Conservation (phyloP, 1,140 invertebrate species). For the Pseudachorutes palmiensis region DNA sequence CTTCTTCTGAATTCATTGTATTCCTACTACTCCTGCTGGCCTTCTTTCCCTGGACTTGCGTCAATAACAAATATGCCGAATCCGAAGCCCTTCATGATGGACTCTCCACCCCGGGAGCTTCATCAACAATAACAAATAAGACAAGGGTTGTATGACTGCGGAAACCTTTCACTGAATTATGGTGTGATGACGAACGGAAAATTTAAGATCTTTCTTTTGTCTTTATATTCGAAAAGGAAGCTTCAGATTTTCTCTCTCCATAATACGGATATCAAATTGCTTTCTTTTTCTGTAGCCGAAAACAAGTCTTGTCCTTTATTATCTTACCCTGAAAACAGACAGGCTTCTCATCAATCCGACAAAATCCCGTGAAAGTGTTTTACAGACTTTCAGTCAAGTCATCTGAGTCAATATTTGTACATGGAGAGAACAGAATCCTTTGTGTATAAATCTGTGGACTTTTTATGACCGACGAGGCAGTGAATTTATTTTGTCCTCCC, state of each 20-base stretch:
- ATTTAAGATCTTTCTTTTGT: too few species aligned
- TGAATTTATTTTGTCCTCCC: not conserved
- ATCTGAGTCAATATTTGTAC: slow-evolving; percentile 4
- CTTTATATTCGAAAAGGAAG: too few species aligned
- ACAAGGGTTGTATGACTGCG: too few species aligned
- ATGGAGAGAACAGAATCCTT: slow-evolving; percentile 10
- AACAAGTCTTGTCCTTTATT: not conserved
- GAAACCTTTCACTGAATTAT: too few species aligned
- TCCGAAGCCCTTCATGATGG: slow-evolving; percentile 7
- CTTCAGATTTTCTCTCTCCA: too few species aligned
- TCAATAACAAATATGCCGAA: slow-evolving; percentile 19
- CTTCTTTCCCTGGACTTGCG: slow-evolving; percentile 22
- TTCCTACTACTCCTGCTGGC: slow-evolving; percentile 35
- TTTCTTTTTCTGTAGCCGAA: slow-evolving; percentile 6
- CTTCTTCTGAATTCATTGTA: slow-evolving; percentile 36
- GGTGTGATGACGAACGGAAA: too few species aligned
- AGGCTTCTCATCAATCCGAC: not conserved
- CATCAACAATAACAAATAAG: slow-evolving; percentile 1
- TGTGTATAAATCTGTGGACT: slow-evolving; percentile 5
- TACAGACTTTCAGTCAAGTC: slow-evolving; percentile 1
- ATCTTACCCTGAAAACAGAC: not conserved
- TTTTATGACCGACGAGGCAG: slow-evolving; percentile 5
- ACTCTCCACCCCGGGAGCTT: not conserved
- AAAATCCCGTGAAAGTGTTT: slow-evolving; percentile 6
- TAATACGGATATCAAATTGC: not conserved